Evolutionary conservation across 2,888 invertebrate species (phyloP).

Genomic region (Eupeodes luniger): DNA sequence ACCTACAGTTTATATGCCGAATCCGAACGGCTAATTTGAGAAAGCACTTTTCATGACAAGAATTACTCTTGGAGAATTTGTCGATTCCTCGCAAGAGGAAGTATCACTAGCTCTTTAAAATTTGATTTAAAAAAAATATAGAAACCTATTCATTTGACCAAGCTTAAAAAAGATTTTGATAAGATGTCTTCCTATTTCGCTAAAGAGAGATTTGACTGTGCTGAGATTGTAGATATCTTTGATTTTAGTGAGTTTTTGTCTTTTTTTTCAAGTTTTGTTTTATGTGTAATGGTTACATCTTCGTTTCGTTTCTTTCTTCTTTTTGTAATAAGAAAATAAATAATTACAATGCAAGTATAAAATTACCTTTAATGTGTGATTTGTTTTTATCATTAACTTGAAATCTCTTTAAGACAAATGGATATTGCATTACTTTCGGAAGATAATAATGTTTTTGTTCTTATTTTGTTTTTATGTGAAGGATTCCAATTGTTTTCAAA

Average conservation of each 20-base stretch:
- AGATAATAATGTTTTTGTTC: not conserved
- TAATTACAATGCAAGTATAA: conserved; percentile 9
- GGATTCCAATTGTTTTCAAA: conserved; percentile 31
- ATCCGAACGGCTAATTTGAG: too few species aligned
- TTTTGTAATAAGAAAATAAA: conserved; percentile 7
- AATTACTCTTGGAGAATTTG: too few species aligned
- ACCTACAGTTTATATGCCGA: too few species aligned
- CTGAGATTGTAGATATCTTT: not conserved
- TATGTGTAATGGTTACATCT: not conserved
- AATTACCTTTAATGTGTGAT: conserved; percentile 54
- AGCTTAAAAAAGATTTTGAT: not conserved
- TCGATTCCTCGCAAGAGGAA: too few species aligned
- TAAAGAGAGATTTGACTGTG: not conserved
- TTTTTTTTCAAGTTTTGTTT: not conserved
- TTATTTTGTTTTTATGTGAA: not conserved
- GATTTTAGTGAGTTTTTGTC: not conserved
- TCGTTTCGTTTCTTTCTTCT: not conserved
- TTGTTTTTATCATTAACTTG: conserved; percentile 30
- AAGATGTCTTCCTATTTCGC: not conserved
- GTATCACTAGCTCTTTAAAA: too few species aligned
- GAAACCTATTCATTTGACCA: not conserved
- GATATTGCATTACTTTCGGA: conserved; percentile 1
- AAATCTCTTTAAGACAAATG: conserved; percentile 32
- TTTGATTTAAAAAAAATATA: not conserved
- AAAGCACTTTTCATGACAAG: too few species aligned